These are phyloP conservation scores for Anolis apletophallus DNA, from an alignment of 2,797 vertebrate species.

Conservation along the genomic window DNA sequence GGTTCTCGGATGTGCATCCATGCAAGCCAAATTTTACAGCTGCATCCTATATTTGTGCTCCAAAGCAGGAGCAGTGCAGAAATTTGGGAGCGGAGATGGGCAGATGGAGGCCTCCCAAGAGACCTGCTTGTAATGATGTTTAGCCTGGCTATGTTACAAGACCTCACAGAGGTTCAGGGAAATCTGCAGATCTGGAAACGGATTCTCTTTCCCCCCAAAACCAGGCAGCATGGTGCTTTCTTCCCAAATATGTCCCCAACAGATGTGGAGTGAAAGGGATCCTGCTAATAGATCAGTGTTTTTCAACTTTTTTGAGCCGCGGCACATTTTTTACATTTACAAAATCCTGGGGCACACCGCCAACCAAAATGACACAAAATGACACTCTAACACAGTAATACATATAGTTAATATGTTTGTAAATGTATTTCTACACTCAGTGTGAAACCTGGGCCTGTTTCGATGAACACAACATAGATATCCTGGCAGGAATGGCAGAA, in stretches of 20 bases:
- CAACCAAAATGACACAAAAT: too few species aligned
- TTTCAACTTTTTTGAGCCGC: too few species aligned
- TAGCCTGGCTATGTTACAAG: conserved; percentile 28
- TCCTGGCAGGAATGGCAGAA: too few species aligned
- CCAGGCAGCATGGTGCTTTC: not conserved
- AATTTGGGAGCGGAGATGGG: not conserved
- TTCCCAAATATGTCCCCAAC: not conserved
- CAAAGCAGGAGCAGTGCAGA: conserved; percentile 1
- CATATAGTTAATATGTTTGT: too few species aligned
- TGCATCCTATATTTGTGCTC: conserved; percentile 7
- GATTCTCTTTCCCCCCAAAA: not conserved
- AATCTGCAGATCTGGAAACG: not conserved
- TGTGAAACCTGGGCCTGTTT: too few species aligned
- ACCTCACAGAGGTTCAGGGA: conserved; percentile 32
- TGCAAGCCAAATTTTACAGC: conserved; percentile 27
- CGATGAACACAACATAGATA: too few species aligned
- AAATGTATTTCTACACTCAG: too few species aligned
- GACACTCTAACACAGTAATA: too few species aligned
- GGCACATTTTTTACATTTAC: too few species aligned
- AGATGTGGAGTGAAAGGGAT: not conserved
- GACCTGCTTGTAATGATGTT: not conserved
- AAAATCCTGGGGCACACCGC: too few species aligned
- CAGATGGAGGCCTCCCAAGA: conserved; percentile 1
- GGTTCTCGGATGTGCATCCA: not conserved
- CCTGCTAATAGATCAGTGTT: not conserved